Percentiles rank a stretch among this genome's conserved stretches.
phyloP scores from a whole-genome alignment of 2,113 vertebrate genomes.

The Spea bombifrons region DNA sequence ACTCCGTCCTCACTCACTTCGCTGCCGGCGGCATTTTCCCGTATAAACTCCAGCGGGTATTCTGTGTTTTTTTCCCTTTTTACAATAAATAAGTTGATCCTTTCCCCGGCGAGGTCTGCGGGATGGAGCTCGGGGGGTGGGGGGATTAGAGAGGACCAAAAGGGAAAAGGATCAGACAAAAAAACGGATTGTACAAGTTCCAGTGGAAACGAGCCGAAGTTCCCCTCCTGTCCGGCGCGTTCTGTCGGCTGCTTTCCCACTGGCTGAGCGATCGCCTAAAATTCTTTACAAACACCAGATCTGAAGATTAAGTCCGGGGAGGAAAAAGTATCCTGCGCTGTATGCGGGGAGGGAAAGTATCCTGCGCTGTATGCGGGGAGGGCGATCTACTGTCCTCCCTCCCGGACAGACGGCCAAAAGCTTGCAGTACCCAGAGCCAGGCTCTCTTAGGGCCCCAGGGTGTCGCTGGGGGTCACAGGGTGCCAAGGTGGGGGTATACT shows the following conservation, averaged over 20 bases:
- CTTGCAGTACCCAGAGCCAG: background rate
- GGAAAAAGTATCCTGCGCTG: conserved; percentile 1
- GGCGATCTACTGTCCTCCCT: background rate
- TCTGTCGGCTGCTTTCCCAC: conserved; percentile 3
- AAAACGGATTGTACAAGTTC: conserved; percentile 31
- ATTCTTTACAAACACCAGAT: too few relatives aligned
- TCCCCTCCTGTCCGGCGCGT: conserved; percentile 5
- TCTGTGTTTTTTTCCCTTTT: too few relatives aligned
- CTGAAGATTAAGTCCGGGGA: conserved; percentile 18
- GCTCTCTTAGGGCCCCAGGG: background rate
- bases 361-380: background rate
- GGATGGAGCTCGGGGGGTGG: too few relatives aligned
- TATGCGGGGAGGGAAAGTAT: background rate
- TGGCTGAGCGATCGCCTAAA: background rate
- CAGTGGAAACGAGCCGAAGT: conserved; percentile 23
- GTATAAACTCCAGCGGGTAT: too few relatives aligned
- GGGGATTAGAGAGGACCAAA: background rate
- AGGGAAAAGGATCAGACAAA: background rate
- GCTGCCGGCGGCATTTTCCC: too few relatives aligned
- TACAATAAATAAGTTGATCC: too few relatives aligned
- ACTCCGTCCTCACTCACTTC: too few relatives aligned
- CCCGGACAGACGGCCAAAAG: background rate
- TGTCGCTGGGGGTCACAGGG: conserved; percentile 6
- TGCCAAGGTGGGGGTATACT: background rate
- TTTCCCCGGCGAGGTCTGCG: too few relatives aligned